phyloP scores from a whole-genome alignment of 2,797 vertebrate genomes.

The Cynodonichthys magdalenae region DNA sequence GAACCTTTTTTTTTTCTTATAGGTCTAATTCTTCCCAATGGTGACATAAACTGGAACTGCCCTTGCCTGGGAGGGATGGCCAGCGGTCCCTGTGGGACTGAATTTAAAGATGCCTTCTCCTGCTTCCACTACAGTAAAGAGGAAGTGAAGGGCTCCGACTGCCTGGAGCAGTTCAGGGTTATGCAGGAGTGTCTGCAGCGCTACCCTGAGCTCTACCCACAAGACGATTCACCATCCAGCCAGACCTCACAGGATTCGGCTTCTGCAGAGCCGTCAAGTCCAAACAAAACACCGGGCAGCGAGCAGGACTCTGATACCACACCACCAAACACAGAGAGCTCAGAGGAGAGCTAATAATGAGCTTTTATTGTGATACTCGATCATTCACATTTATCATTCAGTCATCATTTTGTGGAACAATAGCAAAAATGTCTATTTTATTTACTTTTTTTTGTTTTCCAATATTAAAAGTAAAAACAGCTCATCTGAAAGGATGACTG shows the following conservation, averaged over 20 bases:
- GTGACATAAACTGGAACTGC: conserved; percentile 96
- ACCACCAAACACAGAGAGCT: conserved; percentile 44
- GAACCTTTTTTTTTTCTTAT: background rate
- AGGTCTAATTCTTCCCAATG: conserved; percentile 91
- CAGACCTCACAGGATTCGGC: conserved; percentile 47
- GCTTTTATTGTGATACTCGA: background rate
- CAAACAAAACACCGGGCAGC: conserved; percentile 23
- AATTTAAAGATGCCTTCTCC: conserved; percentile 95
- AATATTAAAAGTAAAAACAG: background rate
- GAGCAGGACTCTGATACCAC: conserved; percentile 46
- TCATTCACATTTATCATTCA: conserved; percentile 2
- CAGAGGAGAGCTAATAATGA: conserved; percentile 53
- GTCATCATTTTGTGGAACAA: background rate
- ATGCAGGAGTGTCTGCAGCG: conserved; percentile 96
- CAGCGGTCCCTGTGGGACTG: conserved; percentile 92
- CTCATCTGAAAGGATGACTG: too few species aligned
- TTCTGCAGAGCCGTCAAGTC: conserved; percentile 15
- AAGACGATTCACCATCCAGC: conserved; percentile 77
- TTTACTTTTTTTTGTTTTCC: background rate
- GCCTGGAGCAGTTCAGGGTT: conserved; percentile 88
- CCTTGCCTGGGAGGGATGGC: conserved; percentile 94
- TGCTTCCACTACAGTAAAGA: conserved; percentile 94
- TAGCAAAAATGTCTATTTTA: background rate
- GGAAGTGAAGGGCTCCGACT: conserved; percentile 92
- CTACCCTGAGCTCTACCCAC: conserved; percentile 93